These are phyloP conservation scores for Epinephelus cyanopodus DNA, from an alignment of 2,113 vertebrate species.

Conservation along the genomic window DNA sequence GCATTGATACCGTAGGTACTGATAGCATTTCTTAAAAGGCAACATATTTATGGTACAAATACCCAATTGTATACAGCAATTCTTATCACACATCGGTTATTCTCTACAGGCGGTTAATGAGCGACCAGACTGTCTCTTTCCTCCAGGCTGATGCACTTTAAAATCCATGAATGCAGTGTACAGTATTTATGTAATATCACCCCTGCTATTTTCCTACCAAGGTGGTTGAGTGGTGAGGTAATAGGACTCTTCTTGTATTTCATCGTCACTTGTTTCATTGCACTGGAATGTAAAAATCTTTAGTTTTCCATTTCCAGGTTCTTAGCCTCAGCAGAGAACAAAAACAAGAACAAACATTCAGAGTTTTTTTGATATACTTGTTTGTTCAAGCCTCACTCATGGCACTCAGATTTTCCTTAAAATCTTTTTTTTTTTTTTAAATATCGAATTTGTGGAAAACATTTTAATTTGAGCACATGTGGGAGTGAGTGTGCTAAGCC, in stretches of 20 bases:
- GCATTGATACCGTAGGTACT: conserved; percentile 74
- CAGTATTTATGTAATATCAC: background rate
- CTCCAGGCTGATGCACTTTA: background rate
- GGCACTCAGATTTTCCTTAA: background rate
- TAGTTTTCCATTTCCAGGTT: conserved; percentile 3
- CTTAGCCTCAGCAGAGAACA: background rate
- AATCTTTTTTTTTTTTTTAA: too few relatives aligned
- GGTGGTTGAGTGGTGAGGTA: conserved; percentile 43
- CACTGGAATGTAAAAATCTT: conserved; percentile 39
- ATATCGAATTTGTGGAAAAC: background rate
- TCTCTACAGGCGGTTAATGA: conserved; percentile 46
- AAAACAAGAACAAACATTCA: conserved; percentile 12
- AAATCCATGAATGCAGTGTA: conserved; percentile 22
- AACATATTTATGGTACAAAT: conserved; percentile 59
- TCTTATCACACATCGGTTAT: conserved; percentile 42
- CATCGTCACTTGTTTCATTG: conserved; percentile 37
- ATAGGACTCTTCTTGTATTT: conserved; percentile 43
- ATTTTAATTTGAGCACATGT: background rate
- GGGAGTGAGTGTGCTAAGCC: background rate
- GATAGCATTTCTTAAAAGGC: conserved; percentile 76
- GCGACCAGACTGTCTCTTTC: conserved; percentile 13
- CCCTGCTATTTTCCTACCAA: conserved; percentile 32
- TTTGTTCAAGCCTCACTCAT: conserved; percentile 3
- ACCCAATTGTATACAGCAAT: conserved; percentile 50
- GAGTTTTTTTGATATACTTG: background rate